Percentiles rank a stretch among this genome's conserved stretches.
These are phyloP conservation scores for Ichneumon xanthorius DNA, from an alignment of 2,888 invertebrate species.

Conservation along the genomic window DNA sequence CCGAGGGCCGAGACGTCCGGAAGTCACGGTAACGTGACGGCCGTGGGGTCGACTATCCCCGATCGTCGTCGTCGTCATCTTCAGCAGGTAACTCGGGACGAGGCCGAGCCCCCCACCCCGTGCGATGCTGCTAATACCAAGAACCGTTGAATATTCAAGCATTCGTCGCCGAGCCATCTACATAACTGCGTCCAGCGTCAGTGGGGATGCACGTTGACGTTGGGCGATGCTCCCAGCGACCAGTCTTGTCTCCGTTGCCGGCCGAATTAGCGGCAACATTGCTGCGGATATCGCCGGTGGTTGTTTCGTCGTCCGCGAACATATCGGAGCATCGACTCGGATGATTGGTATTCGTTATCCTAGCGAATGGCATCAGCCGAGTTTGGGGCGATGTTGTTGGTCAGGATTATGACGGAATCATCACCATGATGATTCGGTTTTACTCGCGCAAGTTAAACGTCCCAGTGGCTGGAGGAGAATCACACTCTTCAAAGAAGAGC, in stretches of 20 bases:
- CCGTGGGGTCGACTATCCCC: slow-evolving; percentile 11
- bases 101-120: neutral
- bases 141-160: slow-evolving; percentile 78
- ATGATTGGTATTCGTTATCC: neutral
- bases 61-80: slow-evolving; percentile 38
- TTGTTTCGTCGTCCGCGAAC: neutral
- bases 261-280: slow-evolving; percentile 38
- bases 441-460: no score
- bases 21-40: slow-evolving; percentile 49
- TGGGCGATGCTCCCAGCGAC: slow-evolving; percentile 38
- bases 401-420: no score
- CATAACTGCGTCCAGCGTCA: slow-evolving; percentile 69
- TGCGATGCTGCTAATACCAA: slow-evolving; percentile 70
- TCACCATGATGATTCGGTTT: no score
- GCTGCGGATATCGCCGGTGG: slow-evolving; percentile 20
- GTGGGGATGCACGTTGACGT: slow-evolving; percentile 53
- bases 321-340: neutral
- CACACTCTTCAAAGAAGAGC: no score
- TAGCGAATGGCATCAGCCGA: no score
- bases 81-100: slow-evolving; percentile 36
- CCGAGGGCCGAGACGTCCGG: slow-evolving; percentile 69
- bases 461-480: no score
- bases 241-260: slow-evolving; percentile 29
- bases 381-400: no score
- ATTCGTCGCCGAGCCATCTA: slow-evolving; percentile 65